phyloP scores from a whole-genome alignment of 2,113 vertebrate genomes.

The Cettia cetti region DNA sequence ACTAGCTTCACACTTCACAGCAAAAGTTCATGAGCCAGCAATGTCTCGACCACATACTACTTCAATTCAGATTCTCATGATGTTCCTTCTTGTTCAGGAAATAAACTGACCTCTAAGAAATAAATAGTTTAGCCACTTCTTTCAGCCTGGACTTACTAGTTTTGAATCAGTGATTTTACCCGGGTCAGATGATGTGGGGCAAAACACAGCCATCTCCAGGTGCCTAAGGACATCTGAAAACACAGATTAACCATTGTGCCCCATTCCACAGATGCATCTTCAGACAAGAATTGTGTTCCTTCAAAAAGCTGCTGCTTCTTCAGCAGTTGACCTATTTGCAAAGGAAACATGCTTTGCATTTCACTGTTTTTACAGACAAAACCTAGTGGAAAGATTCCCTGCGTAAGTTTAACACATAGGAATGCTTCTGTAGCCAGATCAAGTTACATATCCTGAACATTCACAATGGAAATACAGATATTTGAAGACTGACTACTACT shows the following conservation, averaged over 20 bases:
- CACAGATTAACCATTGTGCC: background rate
- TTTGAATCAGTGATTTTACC: background rate
- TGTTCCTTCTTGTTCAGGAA: background rate
- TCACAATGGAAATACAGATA: background rate
- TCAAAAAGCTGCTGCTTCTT: background rate
- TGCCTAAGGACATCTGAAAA: background rate
- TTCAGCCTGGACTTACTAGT: background rate
- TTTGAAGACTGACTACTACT: background rate
- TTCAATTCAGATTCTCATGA: background rate
- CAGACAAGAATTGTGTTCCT: background rate
- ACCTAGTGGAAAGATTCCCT: background rate
- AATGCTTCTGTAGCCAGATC: background rate
- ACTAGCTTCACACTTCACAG: background rate
- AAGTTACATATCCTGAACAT: background rate
- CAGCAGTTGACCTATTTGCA: background rate
- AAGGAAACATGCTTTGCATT: background rate
- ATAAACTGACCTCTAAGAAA: background rate
- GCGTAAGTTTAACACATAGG: background rate
- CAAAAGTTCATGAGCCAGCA: background rate
- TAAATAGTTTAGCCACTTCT: background rate
- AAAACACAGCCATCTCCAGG: background rate
- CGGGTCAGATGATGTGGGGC: background rate
- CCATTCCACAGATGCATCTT: background rate
- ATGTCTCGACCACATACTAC: rapidly evolving
- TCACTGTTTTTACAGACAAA: background rate